Conservation (phyloP, 2,888 invertebrate species). For the Pyralis farinalis region DNA sequence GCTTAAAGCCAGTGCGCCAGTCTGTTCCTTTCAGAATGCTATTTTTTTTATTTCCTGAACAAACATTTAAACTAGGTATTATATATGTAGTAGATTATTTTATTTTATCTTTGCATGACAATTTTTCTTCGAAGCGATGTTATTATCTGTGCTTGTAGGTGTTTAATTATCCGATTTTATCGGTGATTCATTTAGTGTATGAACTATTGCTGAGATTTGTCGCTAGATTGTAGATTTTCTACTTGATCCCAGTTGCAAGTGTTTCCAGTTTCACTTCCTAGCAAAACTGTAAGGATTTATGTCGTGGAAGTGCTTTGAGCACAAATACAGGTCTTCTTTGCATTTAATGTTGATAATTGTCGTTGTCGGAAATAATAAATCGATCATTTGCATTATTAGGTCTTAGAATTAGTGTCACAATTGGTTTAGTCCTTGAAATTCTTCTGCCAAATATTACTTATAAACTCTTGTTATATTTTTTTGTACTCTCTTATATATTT, state of each 20-base stretch:
- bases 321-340: no score
- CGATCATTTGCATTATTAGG: no score
- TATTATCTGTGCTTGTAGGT: slow-evolving; percentile 18
- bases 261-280: no score
- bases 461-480: background rate
- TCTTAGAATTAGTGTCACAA: slow-evolving; percentile 20
- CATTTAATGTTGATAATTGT: no score
- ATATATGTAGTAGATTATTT: slow-evolving; percentile 33
- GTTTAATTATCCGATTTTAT: no score
- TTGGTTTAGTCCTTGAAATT: slow-evolving; percentile 13
- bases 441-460: slow-evolving; percentile 9
- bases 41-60: slow-evolving; percentile 50
- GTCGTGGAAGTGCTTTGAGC: slow-evolving; percentile 2
- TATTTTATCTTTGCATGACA: slow-evolving; percentile 25
- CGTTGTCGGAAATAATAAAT: no score
- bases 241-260: no score
- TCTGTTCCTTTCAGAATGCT: slow-evolving; percentile 53
- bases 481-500: background rate
- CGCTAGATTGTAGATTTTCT: no score
- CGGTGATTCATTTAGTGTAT: no score
- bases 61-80: slow-evolving; percentile 24
- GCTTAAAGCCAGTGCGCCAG: slow-evolving; percentile 14
- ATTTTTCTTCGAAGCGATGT: slow-evolving; percentile 25
- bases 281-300: no score
- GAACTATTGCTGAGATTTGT: no score